A percentile compares a stretch with the other conserved stretches of the same genome.
phyloP scores from a whole-genome alignment of 2,113 vertebrate genomes.

The Colistium nudipinnis region DNA sequence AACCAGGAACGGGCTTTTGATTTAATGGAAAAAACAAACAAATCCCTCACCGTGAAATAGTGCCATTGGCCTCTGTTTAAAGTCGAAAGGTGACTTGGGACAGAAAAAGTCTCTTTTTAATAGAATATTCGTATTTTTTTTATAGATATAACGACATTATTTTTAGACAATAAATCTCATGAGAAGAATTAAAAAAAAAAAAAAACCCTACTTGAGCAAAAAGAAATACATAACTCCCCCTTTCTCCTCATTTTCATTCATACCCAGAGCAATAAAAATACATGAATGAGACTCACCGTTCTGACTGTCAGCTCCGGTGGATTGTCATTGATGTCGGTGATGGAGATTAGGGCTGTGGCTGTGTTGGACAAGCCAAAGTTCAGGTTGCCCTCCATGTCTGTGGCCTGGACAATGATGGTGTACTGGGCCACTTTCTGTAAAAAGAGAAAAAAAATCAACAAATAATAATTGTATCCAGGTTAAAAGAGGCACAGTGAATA shows the following conservation, averaged over 20 bases:
- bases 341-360: slow-evolving; percentile 92
- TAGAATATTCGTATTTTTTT: too few species aligned
- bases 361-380: slow-evolving; percentile 98
- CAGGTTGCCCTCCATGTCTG: slow-evolving; percentile 97
- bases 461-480: neutral
- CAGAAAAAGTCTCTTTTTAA: too few species aligned
- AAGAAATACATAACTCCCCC: neutral
- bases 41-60: too few species aligned
- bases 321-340: slow-evolving; percentile 97
- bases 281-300: slow-evolving; percentile 86
- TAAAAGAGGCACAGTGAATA: neutral
- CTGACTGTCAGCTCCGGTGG: slow-evolving; percentile 91
- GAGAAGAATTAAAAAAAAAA: neutral
- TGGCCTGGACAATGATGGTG: slow-evolving; percentile 94
- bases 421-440: slow-evolving; percentile 97
- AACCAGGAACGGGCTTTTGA: too few species aligned
- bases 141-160: too few species aligned
- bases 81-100: too few species aligned
- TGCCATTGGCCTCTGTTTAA: too few species aligned
- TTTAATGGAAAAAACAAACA: too few species aligned
- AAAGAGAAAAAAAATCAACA: slow-evolving; percentile 12
- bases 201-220: neutral
- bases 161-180: neutral
- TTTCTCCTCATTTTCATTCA: neutral
- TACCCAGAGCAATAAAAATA: neutral